Conservation (phyloP, 2,113 vertebrate genomes). For the Empidonax alnorum region DNA sequence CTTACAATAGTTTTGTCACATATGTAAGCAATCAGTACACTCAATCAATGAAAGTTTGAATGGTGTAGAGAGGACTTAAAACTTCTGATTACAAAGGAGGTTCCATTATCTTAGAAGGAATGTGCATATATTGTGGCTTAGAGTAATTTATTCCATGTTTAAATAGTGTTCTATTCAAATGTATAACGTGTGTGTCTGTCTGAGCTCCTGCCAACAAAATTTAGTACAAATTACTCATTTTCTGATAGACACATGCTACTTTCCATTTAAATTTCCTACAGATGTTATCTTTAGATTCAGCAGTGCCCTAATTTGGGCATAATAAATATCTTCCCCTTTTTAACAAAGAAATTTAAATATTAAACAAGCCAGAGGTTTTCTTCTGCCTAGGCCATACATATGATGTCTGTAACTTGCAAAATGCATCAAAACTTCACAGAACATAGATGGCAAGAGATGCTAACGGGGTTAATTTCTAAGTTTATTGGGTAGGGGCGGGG, state of each 20-base stretch:
- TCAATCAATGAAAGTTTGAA: neutral
- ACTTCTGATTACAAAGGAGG: slow-evolving; percentile 22
- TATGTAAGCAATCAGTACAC: neutral
- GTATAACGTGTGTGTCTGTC: slow-evolving; percentile 35
- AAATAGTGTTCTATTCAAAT: slow-evolving; percentile 45
- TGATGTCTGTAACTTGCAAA: neutral
- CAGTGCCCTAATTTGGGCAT: slow-evolving; percentile 62
- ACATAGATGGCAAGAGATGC: neutral
- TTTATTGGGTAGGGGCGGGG: neutral
- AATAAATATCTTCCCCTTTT: slow-evolving; percentile 43
- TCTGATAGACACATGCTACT: slow-evolving; percentile 62
- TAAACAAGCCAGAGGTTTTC: neutral
- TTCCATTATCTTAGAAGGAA: slow-evolving; percentile 35
- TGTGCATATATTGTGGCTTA: slow-evolving; percentile 2
- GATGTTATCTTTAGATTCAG: slow-evolving; percentile 63
- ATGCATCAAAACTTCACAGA: neutral
- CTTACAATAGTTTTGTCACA: neutral
- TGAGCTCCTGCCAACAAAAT: slow-evolving; percentile 69
- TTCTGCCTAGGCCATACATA: neutral
- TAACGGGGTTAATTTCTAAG: neutral
- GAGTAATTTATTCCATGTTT: slow-evolving; percentile 60
- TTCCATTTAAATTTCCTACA: slow-evolving; percentile 69
- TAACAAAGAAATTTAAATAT: neutral
- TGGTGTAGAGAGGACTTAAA: neutral
- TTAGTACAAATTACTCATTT: slow-evolving; percentile 65